These are phyloP conservation scores for Sipha flava DNA, from an alignment of 1,140 invertebrate genomes.

Conservation along the genomic window DNA sequence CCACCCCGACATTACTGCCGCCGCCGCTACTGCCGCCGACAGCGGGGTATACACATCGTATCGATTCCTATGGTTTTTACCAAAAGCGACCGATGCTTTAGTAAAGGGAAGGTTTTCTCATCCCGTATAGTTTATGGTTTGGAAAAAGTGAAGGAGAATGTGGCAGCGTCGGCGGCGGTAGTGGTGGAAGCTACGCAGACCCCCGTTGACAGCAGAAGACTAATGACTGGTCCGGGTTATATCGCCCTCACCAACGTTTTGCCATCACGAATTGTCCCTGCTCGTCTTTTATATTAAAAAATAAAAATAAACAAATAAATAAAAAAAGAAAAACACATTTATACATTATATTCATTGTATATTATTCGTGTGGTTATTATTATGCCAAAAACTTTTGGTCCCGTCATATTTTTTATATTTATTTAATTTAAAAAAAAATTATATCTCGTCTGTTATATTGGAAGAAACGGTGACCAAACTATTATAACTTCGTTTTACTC, in stretches of 20 bases:
- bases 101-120: neutral
- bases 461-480: neutral
- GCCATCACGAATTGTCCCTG: neutral
- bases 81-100: neutral
- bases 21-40: no score
- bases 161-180: neutral
- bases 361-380: neutral
- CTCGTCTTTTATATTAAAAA: constrained; percentile 13
- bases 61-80: constrained; percentile 23
- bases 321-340: neutral
- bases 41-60: neutral
- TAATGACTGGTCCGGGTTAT: constrained; percentile 4
- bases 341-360: neutral
- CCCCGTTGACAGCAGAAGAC: constrained; percentile 26
- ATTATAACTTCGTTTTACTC: neutral
- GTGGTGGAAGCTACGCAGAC: neutral
- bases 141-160: neutral
- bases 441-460: neutral
- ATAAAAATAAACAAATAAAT: no score
- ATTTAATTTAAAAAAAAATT: neutral
- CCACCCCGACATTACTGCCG: neutral
- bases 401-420: neutral
- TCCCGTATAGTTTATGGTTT: constrained; percentile 2
- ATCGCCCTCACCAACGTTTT: neutral
- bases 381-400: neutral